Conservation (phyloP, 2,888 invertebrate species). For the Dione vanillae region DNA sequence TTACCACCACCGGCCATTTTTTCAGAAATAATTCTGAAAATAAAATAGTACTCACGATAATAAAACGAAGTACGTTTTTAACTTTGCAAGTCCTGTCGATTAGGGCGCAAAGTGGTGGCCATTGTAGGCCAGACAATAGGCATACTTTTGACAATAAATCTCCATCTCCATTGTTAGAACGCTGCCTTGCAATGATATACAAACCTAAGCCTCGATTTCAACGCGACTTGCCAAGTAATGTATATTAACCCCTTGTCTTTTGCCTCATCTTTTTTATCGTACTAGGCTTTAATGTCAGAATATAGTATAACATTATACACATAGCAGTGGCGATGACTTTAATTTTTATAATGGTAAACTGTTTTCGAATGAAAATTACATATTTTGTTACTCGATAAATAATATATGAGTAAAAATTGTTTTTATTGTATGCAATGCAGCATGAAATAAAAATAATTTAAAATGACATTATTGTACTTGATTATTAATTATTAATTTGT, state of each 20-base stretch:
- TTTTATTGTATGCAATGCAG: too few species aligned
- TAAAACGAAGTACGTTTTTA: constrained; percentile 26
- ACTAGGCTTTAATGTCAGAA: not conserved
- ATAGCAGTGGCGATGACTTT: too few species aligned
- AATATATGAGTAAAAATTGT: too few species aligned
- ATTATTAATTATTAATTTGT: too few species aligned
- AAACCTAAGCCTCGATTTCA: constrained; percentile 15
- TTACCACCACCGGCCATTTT: not conserved
- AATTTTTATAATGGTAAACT: too few species aligned
- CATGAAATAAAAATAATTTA: too few species aligned
- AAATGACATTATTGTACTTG: too few species aligned
- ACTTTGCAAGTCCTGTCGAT: constrained; percentile 32
- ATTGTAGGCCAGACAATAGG: constrained; percentile 37
- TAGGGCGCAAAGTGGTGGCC: constrained; percentile 31
- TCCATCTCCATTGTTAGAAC: constrained; percentile 24
- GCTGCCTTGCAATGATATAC: constrained; percentile 23
- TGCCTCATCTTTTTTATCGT: not conserved
- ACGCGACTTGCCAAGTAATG: constrained; percentile 4
- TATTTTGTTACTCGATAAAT: too few species aligned
- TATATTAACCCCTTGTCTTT: constrained; percentile 12
- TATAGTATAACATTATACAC: too few species aligned
- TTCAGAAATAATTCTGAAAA: constrained; percentile 14
- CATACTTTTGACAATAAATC: constrained; percentile 36
- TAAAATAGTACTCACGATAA: constrained; percentile 1
- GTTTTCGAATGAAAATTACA: too few species aligned